Evolutionary conservation across 2,113 vertebrate species (phyloP), one percentile per base, ranked within the genome.

Genomic region (Gymnogyps californianus): DNA sequence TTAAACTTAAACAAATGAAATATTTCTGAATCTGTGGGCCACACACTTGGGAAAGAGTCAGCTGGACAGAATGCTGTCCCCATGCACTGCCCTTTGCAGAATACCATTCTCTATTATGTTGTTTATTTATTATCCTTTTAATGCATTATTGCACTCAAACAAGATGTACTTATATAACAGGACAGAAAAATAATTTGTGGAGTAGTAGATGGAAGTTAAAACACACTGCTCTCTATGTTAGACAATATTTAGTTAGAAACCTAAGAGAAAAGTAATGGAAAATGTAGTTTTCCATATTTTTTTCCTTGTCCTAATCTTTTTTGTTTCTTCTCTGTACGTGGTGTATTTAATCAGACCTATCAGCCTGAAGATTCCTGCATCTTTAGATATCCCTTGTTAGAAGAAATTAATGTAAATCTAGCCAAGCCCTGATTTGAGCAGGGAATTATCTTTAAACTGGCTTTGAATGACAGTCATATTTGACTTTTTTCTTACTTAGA

Each of bases 371-470:
- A 87, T 85, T 83, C 31, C 16, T 93, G 25, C 28, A 26, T 89
- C 51, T 81, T 90, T 67, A 76, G 17, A 80, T 79, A 76, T 76
- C 36, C 26, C n/a, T 77, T 89, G 42, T 62, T 89, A 42, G 29
- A 91, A 92, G 36, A 91, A 93, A 67, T 29, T 46, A 82, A 87
- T 85, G 79, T 67, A 89, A 93, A 82, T 85, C 22, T 84, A 92
- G 32, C 57, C 46, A 62, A 82, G 54, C 7, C n/a, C 29, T n/a
- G n/a, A 84, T 79, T 64, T 82, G 28, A 91, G 25, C 77, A 66
- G 51, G 38, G 38, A 64, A 80, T 92, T 65, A 76, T 78, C 52
- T 91, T 87, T 76, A 94, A 95, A 89, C 28, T 71, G 20, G 13
- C 66, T 89, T 95, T 70, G 69, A 92, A 82, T 83, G 26, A 61